Base-by-base conservation (phyloP, 2,113 vertebrate species). In the Cottus gobio region DNA sequence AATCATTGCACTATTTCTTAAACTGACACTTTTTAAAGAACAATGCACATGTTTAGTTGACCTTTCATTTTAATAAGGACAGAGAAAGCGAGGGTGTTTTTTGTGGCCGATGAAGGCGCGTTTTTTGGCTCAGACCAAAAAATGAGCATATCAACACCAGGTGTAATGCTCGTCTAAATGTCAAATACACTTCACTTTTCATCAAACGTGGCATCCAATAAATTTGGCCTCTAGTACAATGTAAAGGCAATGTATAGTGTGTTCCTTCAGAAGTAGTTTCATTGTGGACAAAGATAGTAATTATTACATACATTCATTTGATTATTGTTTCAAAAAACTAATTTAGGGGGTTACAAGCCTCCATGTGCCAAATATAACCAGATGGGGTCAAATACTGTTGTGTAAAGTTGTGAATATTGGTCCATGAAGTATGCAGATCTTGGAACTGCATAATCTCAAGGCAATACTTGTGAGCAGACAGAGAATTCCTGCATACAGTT, bases 231-330 rank as follows among this genome's bases (percentile, higher is more conserved):
- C 48, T 20, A 42, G 69, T 64, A 26, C n/a, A 56, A 56, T 56
- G 52, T 57, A 85, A 83, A 87, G 66, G 74, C 84, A 83, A 85
- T 39, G 44, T 57, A 66, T 77, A 90, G 79, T 79, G 82, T 56
- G 79, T 81, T 74, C 79, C 72, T 83, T 86, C 78, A 87, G 74
- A 86, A 85, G 85, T 79, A 66, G 74, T 75, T 71, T 75, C 61
- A 61, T 20, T 60, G 58, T 77, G 74, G 75, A 80, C 77, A 79
- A 79, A 82, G 72, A 73, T 74, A 36, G 58, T 72, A 28, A 31
- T 75, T 67, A 31, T 79, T 83, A 75, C 79, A 69, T 91, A 92
- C 91, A 94, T 93, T 92, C 86, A 85, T 84, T 48, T 78, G 54
- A 88, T 89, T 73, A 63, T 63, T 82, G 52, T 75, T 80, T 87